phyloP scores from a whole-genome alignment of 2,113 vertebrate species.

The Chionomys nivalis region DNA sequence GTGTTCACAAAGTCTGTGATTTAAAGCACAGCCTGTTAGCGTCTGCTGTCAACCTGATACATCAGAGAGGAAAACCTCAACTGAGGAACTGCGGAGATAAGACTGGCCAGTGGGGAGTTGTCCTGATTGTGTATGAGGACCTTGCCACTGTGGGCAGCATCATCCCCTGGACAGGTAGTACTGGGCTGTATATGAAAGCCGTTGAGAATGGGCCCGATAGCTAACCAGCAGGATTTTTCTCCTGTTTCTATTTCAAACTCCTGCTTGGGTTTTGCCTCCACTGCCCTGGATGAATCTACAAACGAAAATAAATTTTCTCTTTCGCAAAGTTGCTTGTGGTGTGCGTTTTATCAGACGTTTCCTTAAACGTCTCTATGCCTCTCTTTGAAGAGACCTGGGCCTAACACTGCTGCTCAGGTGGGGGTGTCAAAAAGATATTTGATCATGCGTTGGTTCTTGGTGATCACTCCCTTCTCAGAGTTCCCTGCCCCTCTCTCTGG shows the following conservation, averaged over 20 bases:
- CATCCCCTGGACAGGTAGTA: not conserved
- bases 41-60: not conserved
- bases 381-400: not conserved
- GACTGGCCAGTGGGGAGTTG: not conserved
- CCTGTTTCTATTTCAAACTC: not conserved
- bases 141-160: not conserved
- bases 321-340: not conserved
- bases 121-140: not conserved
- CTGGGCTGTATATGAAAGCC: too few relatives aligned
- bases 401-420: not conserved
- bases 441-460: accelerated
- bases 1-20: accelerated
- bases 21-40: not conserved
- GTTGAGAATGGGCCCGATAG: not conserved
- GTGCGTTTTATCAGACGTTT: not conserved
- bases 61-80: not conserved
- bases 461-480: not conserved
- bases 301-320: not conserved
- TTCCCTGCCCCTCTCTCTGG: not conserved
- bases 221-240: not conserved
- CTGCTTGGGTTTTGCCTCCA: not conserved
- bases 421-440: accelerated
- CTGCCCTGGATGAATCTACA: too few relatives aligned
- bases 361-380: not conserved
- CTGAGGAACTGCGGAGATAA: not conserved